phyloP scores from a whole-genome alignment of 2,888 invertebrate genomes.

The Ditula angustiorana region DNA sequence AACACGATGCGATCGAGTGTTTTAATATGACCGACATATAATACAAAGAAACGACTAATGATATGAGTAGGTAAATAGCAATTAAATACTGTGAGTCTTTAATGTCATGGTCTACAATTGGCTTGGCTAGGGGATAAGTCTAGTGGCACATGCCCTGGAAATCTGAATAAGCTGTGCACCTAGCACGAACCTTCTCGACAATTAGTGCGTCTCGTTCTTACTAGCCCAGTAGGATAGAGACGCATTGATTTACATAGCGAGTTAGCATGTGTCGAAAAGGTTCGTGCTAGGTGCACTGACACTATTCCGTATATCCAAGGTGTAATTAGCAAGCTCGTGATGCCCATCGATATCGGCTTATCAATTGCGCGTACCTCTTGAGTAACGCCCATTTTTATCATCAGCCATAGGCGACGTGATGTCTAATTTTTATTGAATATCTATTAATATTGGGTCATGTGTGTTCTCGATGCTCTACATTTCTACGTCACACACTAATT shows the following conservation, averaged over 20 bases:
- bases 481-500: neutral
- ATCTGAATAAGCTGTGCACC: too few species aligned
- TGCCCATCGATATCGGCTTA: conserved; percentile 49
- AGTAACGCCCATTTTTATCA: conserved; percentile 47
- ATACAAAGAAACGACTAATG: neutral
- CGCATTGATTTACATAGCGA: too few species aligned
- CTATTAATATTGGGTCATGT: conserved; percentile 45
- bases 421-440: conserved; percentile 44
- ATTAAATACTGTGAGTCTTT: neutral
- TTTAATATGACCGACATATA: neutral
- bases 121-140: neutral
- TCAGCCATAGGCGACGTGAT: conserved; percentile 54
- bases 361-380: conserved; percentile 47
- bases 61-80: too few species aligned
- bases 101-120: neutral
- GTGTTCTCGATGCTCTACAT: neutral
- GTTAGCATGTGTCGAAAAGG: too few species aligned
- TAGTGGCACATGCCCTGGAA: too few species aligned
- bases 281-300: neutral
- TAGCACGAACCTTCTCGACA: too few species aligned
- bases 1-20: conserved; percentile 17
- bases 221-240: too few species aligned
- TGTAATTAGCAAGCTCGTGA: neutral
- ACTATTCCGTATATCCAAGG: neutral
- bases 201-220: too few species aligned